Base-by-base conservation (phyloP, 2,888 invertebrate genomes). In the Gastracanthus pulcherrimus region DNA sequence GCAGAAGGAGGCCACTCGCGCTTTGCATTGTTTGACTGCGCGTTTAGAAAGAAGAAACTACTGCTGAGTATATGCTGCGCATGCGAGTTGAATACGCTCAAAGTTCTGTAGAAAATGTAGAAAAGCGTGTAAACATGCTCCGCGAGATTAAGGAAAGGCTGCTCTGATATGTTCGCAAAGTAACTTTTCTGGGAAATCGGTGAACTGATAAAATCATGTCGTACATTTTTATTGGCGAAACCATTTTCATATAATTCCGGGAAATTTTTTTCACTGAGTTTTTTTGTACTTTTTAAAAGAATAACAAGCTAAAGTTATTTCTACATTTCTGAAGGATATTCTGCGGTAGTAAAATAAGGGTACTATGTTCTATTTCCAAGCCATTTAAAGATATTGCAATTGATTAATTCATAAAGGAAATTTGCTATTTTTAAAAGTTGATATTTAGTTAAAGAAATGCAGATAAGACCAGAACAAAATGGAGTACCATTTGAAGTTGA, bases 181-280 rank as follows among this genome's bases (percentile, higher is more conserved):
- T 36, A 66, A 66, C 76, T 69, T 76, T 76, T 58, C 69, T 64
- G 58, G 31, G 69, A 76, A 69, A 67, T 67, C 69, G 23, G 41
- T 6, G n/a, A 55, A 26, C 66, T 13, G 75, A 66, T 76, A 66
- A 38, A 41, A 76, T 67, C 76, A 29, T 41, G 51, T 13, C 11
- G 9, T 31, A n/a, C n/a, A 74, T 74, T 62, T 74, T 74, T 72
- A 26, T 23, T n/a, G 13, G 55, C 5, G 38, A 48, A 38, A 66
- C 16, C 13, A 58, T 9, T 7, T 34, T 19, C 26, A 58, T 41
- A 67, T 31, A 38, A 55, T 67, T 23, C n/a, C 58, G 29, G 55
- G 48, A 31, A 67, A 34, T 67, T 66, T 76, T 55, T n/a, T n/a
- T n/a, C n/a, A n/a, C n/a, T n/a, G n/a, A n/a, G n/a, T n/a, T n/a